These are phyloP conservation scores for Caradrina clavipalpis DNA, from an alignment of 2,888 invertebrate genomes.

Conservation along the genomic window DNA sequence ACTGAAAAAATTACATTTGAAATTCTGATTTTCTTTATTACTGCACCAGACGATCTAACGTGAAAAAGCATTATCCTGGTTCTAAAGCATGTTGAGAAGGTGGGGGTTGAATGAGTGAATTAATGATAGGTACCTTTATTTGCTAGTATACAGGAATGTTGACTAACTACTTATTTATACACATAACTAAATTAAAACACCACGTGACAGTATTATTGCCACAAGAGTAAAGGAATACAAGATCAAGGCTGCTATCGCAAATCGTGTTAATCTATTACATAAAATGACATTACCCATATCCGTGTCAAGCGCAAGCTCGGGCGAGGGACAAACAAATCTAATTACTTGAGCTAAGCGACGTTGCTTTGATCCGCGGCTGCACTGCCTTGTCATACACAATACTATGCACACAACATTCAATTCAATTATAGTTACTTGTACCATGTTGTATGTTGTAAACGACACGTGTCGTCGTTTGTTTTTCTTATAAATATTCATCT, in stretches of 20 bases:
- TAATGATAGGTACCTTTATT: too few species aligned
- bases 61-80: neutral
- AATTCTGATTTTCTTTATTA: neutral
- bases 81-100: too few species aligned
- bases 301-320: slow-evolving; percentile 47
- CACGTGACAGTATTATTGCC: neutral
- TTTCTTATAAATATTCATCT: too few species aligned
- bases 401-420: slow-evolving; percentile 13
- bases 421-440: slow-evolving; percentile 12
- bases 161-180: too few species aligned
- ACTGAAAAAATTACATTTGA: too few species aligned
- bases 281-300: slow-evolving; percentile 35
- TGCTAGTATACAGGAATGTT: too few species aligned
- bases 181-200: neutral
- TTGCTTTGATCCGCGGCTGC: slow-evolving; percentile 45
- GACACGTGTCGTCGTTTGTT: neutral
- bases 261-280: slow-evolving; percentile 31
- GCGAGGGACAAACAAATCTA: slow-evolving; percentile 48
- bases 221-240: slow-evolving; percentile 19
- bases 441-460: neutral
- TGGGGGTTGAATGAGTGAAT: neutral
- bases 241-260: slow-evolving; percentile 32
- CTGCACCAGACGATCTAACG: neutral
- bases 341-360: slow-evolving; percentile 46
- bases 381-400: slow-evolving; percentile 5